Evolutionary conservation across 1,140 invertebrate species (phyloP).

Genomic region (Lepidurus arcticus): DNA sequence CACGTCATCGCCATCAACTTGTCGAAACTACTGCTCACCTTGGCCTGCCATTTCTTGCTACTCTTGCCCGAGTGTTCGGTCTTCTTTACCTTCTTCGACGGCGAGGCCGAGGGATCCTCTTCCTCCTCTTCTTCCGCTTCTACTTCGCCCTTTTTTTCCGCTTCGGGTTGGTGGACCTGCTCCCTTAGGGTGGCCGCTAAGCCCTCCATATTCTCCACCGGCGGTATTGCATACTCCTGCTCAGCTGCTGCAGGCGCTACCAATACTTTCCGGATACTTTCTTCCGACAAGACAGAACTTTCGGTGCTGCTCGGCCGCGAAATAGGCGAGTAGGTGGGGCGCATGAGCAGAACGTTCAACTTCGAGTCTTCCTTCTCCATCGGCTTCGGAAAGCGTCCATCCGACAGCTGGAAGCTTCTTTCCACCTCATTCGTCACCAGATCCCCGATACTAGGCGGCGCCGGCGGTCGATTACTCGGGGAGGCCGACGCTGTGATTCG

Average conservation of each 20-base stretch:
- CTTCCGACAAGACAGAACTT: slow-evolving; percentile 42
- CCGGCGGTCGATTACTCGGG: slow-evolving; percentile 26
- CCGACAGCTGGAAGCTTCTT: slow-evolving; percentile 75
- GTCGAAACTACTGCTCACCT: slow-evolving; percentile 80
- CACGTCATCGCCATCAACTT: slow-evolving; percentile 77
- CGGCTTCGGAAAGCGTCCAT: slow-evolving; percentile 55
- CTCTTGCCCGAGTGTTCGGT: slow-evolving; percentile 33
- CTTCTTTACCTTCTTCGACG: slow-evolving; percentile 31
- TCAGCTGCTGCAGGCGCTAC: slow-evolving; percentile 34
- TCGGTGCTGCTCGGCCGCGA: slow-evolving; percentile 61
- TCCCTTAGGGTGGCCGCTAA: slow-evolving; percentile 30
- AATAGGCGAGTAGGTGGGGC: slow-evolving; percentile 60
- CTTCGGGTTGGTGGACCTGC: slow-evolving; percentile 1
- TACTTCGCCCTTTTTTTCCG: slow-evolving; percentile 23
- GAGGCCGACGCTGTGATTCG: slow-evolving; percentile 38
- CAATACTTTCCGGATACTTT: slow-evolving; percentile 34
- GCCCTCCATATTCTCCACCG: slow-evolving; percentile 26
- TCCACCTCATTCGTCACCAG: slow-evolving; percentile 82
- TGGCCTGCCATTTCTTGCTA: slow-evolving; percentile 65
- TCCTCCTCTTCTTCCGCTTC: slow-evolving; percentile 34
- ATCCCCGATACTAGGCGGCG: slow-evolving; percentile 42
- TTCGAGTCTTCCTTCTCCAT: slow-evolving; percentile 24
- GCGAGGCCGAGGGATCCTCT: slow-evolving; percentile 25
- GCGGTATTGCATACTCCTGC: slow-evolving; percentile 39
- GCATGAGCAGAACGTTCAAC: slow-evolving; percentile 27